Evolutionary conservation across 2,888 invertebrate genomes (phyloP).

Genomic region (Idaea aversata): DNA sequence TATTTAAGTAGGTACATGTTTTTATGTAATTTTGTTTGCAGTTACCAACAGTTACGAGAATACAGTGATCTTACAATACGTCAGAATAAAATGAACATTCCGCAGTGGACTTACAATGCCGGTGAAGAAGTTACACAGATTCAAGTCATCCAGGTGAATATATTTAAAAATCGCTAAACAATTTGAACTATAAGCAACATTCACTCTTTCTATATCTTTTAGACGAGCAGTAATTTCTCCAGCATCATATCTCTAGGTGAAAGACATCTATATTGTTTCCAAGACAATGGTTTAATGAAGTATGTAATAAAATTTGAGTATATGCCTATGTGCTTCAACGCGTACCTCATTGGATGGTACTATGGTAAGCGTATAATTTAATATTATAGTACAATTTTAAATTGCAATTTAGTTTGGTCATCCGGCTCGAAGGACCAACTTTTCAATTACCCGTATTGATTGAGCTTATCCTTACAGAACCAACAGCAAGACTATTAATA

Average conservation of each 20-base stretch:
- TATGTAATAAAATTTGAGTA: conserved; percentile 93
- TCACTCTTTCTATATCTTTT: conserved; percentile 29
- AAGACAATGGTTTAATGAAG: conserved; percentile 88
- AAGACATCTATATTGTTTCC: conserved; percentile 89
- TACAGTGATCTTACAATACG: conserved; percentile 82
- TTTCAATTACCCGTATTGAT: background rate
- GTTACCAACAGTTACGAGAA: conserved; percentile 89
- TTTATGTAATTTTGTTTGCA: conserved; percentile 44
- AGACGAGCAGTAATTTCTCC: conserved; percentile 82
- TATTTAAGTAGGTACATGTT: too few relatives aligned
- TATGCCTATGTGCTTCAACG: conserved; percentile 87
- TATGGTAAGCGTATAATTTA: conserved; percentile 77
- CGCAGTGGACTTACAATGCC: conserved; percentile 91
- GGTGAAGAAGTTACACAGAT: conserved; percentile 87
- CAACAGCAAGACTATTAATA: conserved; percentile 85
- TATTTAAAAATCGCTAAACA: background rate
- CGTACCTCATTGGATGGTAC: conserved; percentile 85
- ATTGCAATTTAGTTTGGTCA: background rate
- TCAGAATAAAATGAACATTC: conserved; percentile 81
- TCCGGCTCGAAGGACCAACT: conserved; percentile 1
- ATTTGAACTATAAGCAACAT: background rate
- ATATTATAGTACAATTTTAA: background rate
- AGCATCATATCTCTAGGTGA: conserved; percentile 91
- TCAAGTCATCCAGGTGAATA: conserved; percentile 76
- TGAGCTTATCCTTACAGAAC: conserved; percentile 72